phyloP scores from a whole-genome alignment of 2,888 invertebrate genomes.

The Sthenelais limicola region DNA sequence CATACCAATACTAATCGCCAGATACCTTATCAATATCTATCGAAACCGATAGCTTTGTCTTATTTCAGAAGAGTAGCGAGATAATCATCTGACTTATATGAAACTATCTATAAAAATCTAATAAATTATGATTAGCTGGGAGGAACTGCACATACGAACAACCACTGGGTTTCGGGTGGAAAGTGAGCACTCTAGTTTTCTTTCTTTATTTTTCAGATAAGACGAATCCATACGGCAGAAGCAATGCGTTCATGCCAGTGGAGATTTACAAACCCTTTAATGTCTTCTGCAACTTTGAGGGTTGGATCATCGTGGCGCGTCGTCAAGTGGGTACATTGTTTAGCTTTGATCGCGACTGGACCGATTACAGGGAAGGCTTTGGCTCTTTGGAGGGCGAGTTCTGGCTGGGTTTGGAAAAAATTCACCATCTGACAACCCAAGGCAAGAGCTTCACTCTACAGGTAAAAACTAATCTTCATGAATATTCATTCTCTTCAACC shows the following conservation, averaged over 20 bases:
- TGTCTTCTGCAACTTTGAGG: constrained; percentile 41
- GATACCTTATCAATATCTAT: too few species aligned
- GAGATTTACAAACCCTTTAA: constrained; percentile 38
- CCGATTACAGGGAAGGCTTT: constrained; percentile 35
- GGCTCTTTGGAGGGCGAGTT: constrained; percentile 49
- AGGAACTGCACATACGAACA: too few species aligned
- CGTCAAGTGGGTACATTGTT: neutral
- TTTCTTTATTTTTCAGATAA: constrained; percentile 18
- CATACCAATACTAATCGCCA: too few species aligned
- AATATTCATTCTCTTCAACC: too few species aligned
- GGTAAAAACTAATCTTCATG: too few species aligned
- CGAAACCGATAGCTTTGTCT: too few species aligned
- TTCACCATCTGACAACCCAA: constrained; percentile 51
- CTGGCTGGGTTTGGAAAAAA: constrained; percentile 53
- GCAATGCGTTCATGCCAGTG: constrained; percentile 38
- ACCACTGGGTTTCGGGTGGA: too few species aligned
- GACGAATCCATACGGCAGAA: constrained; percentile 24
- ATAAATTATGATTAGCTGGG: too few species aligned
- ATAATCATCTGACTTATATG: too few species aligned
- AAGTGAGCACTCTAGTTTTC: neutral
- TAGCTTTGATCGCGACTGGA: constrained; percentile 32
- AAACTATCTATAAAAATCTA: too few species aligned
- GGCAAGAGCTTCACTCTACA: constrained; percentile 50
- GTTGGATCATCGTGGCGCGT: constrained; percentile 38
- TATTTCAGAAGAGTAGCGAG: too few species aligned